Evolutionary conservation across 2,888 invertebrate genomes (phyloP).

Genomic region (Polietes domitor): DNA sequence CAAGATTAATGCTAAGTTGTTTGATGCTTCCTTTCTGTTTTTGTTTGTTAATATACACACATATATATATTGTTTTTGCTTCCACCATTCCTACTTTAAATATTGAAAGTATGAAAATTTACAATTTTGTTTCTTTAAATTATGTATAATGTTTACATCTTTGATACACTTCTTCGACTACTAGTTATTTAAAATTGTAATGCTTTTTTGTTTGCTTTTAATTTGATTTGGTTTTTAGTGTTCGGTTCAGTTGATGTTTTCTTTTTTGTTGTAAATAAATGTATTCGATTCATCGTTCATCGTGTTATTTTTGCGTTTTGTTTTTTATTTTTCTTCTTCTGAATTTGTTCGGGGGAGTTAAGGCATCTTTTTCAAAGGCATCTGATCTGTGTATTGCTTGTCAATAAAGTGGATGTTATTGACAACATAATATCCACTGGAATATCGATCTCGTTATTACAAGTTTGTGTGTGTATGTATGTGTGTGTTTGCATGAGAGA

Average conservation of each 20-base stretch:
- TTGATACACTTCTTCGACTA: neutral
- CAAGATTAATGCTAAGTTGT: constrained; percentile 5
- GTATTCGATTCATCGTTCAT: constrained; percentile 10
- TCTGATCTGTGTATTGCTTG: constrained; percentile 69
- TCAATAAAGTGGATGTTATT: constrained; percentile 54
- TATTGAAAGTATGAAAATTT: neutral
- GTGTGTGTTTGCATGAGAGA: neutral
- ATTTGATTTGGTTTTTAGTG: constrained; percentile 2
- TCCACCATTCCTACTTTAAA: neutral
- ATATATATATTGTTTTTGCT: neutral
- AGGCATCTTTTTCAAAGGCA: constrained; percentile 80
- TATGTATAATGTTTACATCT: neutral
- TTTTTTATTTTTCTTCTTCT: constrained; percentile 32
- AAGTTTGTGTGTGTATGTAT: neutral
- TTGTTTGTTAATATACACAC: neutral
- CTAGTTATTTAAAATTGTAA: constrained; percentile 1
- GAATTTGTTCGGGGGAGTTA: constrained; percentile 69
- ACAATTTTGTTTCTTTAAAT: constrained; percentile 7
- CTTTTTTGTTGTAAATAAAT: constrained; percentile 37
- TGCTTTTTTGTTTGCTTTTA: neutral
- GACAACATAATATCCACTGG: neutral
- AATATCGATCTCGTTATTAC: constrained; percentile 1
- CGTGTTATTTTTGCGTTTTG: constrained; percentile 16
- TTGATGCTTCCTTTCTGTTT: neutral
- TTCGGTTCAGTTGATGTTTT: constrained; percentile 5